Conservation (phyloP, 2,113 vertebrate species). For the Dromiciops gliroides region DNA sequence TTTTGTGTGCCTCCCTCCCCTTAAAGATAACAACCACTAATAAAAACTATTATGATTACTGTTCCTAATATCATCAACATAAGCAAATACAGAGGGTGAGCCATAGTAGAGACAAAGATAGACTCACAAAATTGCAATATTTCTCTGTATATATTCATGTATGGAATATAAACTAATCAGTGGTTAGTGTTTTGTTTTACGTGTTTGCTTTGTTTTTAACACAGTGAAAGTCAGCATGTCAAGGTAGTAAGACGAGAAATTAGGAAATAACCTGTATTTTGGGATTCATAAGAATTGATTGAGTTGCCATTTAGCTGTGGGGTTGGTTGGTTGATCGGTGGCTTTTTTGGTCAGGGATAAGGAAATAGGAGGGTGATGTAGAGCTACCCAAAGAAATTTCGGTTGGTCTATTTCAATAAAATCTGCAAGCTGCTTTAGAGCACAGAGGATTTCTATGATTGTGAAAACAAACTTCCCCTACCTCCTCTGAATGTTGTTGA, state of each 20-base stretch:
- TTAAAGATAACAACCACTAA: constrained; percentile 42
- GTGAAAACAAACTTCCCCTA: constrained; percentile 60
- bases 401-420: constrained; percentile 43
- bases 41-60: constrained; percentile 69
- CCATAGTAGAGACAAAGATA: neutral
- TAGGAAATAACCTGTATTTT: constrained; percentile 4
- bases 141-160: neutral
- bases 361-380: neutral
- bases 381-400: constrained; percentile 4
- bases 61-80: constrained; percentile 61
- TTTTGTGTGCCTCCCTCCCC: neutral
- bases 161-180: neutral
- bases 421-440: constrained; percentile 51
- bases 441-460: constrained; percentile 60
- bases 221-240: constrained; percentile 36
- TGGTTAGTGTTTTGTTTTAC: neutral
- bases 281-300: constrained; percentile 25
- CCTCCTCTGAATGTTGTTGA: constrained; percentile 54
- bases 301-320: neutral
- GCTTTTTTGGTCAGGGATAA: neutral
- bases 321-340: neutral
- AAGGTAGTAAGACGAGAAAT: neutral
- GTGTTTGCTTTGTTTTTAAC: neutral
- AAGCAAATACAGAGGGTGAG: neutral
- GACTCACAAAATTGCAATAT: neutral